A percentile compares a stretch with the other conserved stretches of the same genome.
These are phyloP conservation scores for Siphamia tubifer DNA, from an alignment of 2,113 vertebrate species.

Conservation along the genomic window DNA sequence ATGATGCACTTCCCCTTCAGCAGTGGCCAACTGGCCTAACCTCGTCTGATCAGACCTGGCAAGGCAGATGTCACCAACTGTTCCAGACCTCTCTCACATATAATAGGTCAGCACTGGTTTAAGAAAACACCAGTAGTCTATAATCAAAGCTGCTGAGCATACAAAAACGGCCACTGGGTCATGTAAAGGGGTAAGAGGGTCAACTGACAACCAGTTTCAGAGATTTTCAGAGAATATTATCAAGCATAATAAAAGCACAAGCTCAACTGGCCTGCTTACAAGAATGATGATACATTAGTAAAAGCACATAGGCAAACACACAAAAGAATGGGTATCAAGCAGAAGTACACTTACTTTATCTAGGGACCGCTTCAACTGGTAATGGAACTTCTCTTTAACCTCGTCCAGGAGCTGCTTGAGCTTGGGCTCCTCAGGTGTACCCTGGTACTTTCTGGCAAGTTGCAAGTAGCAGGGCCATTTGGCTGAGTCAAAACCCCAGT, in stretches of 20 bases:
- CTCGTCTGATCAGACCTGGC: constrained; percentile 42
- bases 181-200: neutral
- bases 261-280: neutral
- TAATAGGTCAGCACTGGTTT: constrained; percentile 48
- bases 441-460: constrained; percentile 91
- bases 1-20: constrained; percentile 70
- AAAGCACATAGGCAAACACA: neutral
- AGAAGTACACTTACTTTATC: constrained; percentile 87
- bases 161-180: neutral
- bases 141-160: constrained; percentile 9
- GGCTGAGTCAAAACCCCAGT: constrained; percentile 98
- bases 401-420: constrained; percentile 89
- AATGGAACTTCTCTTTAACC: constrained; percentile 95
- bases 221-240: neutral
- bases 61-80: constrained; percentile 62
- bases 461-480: constrained; percentile 98
- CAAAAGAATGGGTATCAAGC: neutral
- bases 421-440: constrained; percentile 85
- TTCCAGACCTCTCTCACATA: constrained; percentile 33
- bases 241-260: neutral
- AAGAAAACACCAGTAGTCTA: constrained; percentile 47
- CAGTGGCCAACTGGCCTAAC: constrained; percentile 66
- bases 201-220: neutral
- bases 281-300: neutral
- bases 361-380: constrained; percentile 83